Conservation (phyloP, 2,113 vertebrate genomes). For the Pterocles gutturalis region DNA sequence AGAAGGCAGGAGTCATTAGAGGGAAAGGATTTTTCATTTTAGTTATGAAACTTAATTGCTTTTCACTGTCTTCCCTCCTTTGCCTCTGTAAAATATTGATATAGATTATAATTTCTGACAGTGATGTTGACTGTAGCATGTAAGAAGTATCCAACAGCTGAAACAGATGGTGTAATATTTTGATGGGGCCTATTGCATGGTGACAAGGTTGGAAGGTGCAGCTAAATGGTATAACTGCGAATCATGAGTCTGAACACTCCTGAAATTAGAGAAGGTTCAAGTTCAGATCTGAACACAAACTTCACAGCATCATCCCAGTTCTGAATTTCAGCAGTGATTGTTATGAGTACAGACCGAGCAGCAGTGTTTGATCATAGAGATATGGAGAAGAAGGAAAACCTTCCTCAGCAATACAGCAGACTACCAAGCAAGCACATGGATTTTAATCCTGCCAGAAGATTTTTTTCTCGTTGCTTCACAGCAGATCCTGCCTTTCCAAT, state of each 20-base stretch:
- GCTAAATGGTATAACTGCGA: not conserved
- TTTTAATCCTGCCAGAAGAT: not conserved
- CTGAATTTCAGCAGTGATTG: not conserved
- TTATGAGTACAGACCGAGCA: not conserved
- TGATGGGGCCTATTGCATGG: not conserved
- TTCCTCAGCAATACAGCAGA: not conserved
- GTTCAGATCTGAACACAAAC: not conserved
- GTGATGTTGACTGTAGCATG: not conserved
- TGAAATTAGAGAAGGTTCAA: not conserved
- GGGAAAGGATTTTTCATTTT: conserved; percentile 30
- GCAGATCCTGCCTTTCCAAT: not conserved
- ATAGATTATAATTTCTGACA: conserved; percentile 5
- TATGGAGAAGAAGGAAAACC: not conserved
- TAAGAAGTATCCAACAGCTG: not conserved
- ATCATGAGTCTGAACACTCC: not conserved
- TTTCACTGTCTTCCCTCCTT: conserved; percentile 3
- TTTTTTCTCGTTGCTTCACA: not conserved
- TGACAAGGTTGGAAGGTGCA: not conserved
- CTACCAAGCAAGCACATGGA: not conserved
- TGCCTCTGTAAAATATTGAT: conserved; percentile 33
- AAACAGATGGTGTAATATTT: not conserved
- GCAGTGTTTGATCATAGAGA: not conserved
- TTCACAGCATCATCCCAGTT: not conserved
- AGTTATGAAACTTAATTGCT: conserved; percentile 39
- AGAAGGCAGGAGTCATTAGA: not conserved